Base-by-base conservation (phyloP, 2,797 vertebrate species). In the Enteromius thamalakanensis region DNA sequence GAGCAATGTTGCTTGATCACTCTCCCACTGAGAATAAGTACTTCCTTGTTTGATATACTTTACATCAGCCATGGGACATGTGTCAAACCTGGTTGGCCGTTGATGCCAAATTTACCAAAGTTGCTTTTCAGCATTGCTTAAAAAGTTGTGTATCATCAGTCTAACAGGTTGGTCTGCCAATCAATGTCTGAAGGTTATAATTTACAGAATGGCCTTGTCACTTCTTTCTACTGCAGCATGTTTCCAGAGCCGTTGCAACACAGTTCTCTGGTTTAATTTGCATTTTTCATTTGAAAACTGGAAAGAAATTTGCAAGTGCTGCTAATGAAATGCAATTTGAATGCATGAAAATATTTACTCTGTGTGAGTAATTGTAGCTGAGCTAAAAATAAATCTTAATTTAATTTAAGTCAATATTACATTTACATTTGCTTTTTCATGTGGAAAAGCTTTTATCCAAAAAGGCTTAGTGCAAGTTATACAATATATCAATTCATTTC, bases 181-280 rank as follows among this genome's bases (percentile, higher is more conserved):
- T 74, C 40, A 23, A 11, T 37, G 5, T 9, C 8, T 19, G 9
- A 11, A 64, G 42, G 23, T 37, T 37, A 29, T 65, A 74, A 64
- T 75, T 37, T 37, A 26, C 17, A 60, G 49, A 2, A 60, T 47
- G 4, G 0, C 21, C 11, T 10, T 0, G 14, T 34, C 2, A 58
- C 19, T n/a, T 26, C 6, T 45, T 42, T 58, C 6, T 14, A 14
- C 4, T 29, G 14, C 21, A 26, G 6, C 14, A 51, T 37, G 3
- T 62, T 23, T 40, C 4, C 5, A 45, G 17, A 60, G 68, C 47
- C 15, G 34, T 42, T 74, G 55, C 5, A 65, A 64, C 14, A 62
- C 21, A 65, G 45, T 65, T 81, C 21, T 42, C 47, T 26, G 15
- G 45, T 55, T 23, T 14, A 64, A 6, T 81, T 74, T 75, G 58